A percentile compares a stretch with the other conserved stretches of the same genome.
Conservation (phyloP, 2,888 invertebrate genomes). For the Drosophila kuntzei region DNA sequence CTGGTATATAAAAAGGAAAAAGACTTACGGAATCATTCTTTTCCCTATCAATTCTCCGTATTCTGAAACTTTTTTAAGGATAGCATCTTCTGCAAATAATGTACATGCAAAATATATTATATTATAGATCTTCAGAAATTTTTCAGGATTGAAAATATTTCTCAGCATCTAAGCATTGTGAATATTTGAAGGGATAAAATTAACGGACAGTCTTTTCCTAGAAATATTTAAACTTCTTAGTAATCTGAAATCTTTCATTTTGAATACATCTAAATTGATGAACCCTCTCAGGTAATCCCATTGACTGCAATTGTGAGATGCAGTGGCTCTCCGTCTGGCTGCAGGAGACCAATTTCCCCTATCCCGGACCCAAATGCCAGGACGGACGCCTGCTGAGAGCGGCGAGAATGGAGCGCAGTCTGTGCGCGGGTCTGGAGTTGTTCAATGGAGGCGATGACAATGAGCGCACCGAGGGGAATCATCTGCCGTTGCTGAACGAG, state of each 20-base stretch:
- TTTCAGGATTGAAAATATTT: too few species aligned
- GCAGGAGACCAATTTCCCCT: slow-evolving; percentile 89
- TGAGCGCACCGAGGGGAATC: slow-evolving; percentile 81
- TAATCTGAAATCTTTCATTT: background rate
- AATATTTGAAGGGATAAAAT: background rate
- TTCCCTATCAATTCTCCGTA: too few species aligned
- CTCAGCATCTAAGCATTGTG: background rate
- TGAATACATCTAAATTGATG: background rate
- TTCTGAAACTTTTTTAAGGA: too few species aligned
- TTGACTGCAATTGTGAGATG: slow-evolving; percentile 92
- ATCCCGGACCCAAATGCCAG: slow-evolving; percentile 90
- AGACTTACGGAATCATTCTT: too few species aligned
- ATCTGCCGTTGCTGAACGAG: slow-evolving; percentile 88
- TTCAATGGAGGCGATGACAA: slow-evolving; percentile 65
- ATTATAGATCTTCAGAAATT: too few species aligned
- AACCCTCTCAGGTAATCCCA: slow-evolving; percentile 90
- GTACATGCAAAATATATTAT: too few species aligned
- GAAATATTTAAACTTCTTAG: background rate
- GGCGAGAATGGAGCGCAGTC: slow-evolving; percentile 89
- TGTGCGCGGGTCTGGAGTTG: slow-evolving; percentile 87
- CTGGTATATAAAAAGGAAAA: too few species aligned
- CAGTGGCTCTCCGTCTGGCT: slow-evolving; percentile 94
- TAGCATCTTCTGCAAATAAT: too few species aligned
- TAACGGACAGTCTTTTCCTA: background rate
- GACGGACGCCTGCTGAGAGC: slow-evolving; percentile 92